A percentile compares a stretch with the other conserved stretches of the same genome.
phyloP scores from a whole-genome alignment of 2,797 vertebrate species.

The Arrhamphus sclerolepis region DNA sequence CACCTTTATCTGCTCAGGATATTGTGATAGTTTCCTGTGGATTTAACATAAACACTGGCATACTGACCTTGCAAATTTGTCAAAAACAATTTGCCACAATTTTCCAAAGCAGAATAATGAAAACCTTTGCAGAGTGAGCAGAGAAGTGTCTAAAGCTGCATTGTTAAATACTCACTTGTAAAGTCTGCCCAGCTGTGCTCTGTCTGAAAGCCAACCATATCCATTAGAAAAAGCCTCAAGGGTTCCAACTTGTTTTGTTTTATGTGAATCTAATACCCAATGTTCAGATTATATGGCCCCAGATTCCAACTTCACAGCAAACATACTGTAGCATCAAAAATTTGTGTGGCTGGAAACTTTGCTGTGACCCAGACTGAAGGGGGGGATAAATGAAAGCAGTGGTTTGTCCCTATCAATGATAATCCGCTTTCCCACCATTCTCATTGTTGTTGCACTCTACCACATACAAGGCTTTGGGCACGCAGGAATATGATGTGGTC shows the following conservation, averaged over 20 bases:
- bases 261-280: slow-evolving; percentile 71
- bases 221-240: slow-evolving; percentile 60
- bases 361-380: slow-evolving; percentile 38
- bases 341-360: slow-evolving; percentile 65
- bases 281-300: slow-evolving; percentile 68
- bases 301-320: slow-evolving; percentile 55
- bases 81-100: slow-evolving; percentile 68
- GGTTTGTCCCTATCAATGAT: slow-evolving; percentile 61
- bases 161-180: slow-evolving; percentile 70
- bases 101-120: slow-evolving; percentile 75
- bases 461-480: slow-evolving; percentile 25
- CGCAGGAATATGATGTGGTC: slow-evolving; percentile 34
- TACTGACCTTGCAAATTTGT: slow-evolving; percentile 74
- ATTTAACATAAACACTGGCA: slow-evolving; percentile 53
- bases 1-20: slow-evolving; percentile 34
- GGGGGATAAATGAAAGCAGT: slow-evolving; percentile 49
- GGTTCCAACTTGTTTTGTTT: slow-evolving; percentile 72
- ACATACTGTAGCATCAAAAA: slow-evolving; percentile 46
- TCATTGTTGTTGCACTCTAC: slow-evolving; percentile 34
- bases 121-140: slow-evolving; percentile 58
- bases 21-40: slow-evolving; percentile 53
- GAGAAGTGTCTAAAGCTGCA: slow-evolving; percentile 55
- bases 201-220: slow-evolving; percentile 63
- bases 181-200: slow-evolving; percentile 73
- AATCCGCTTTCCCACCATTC: slow-evolving; percentile 56